Evolutionary conservation across 2,113 vertebrate genomes (phyloP), one percentile per base, ranked within the genome.

Genomic region (Shinisaurus crocodilurus): DNA sequence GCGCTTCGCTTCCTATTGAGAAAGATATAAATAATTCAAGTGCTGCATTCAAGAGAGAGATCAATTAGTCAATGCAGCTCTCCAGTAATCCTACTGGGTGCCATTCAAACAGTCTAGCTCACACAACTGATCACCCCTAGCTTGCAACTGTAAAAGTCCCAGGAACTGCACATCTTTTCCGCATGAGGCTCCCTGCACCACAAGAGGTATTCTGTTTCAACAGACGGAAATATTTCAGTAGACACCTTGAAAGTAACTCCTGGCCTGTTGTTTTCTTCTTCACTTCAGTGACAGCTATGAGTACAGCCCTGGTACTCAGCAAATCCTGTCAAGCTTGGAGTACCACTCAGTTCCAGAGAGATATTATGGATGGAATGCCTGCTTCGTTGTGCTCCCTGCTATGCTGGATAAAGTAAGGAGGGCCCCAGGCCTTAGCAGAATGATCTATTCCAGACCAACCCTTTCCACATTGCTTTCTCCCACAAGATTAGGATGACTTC

Each of bases 21-120:
- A 93, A 94, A 95, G 0, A 1, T 79, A 92, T 92, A 95, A 96
- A 94, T 94, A 94, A 96, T 94, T 95, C 94, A 95, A 43, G 90
- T 92, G 94, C 90, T 93, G 94, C 67, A 5, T 95, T 95, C 90
- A 89, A 89, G 83, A 95, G 88, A 92, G 72, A 88, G 92, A 94
- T 95, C 95, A 95, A 96, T 96, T 95, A 96, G 95, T 95, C 92
- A 76, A 79, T 93, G 94, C 90, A 92, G 91, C 90, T 96, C 91
- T 94, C 95, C 92, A 95, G 87, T 94, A 95, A 94, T 96, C 93
- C 92, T 93, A 94, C 89, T 92, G 93, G 94, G 92, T 94, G 94
- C 93, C 94, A 94, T 92, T 95, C 95, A 95, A 91, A 89, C 70
- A 90, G 88, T 93, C 88, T 89, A 93, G 91, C 85, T 94, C 85